Evolutionary conservation across 2,888 invertebrate species (phyloP), one percentile per base, ranked within the genome.

Genomic region (Camponotus fellah): DNA sequence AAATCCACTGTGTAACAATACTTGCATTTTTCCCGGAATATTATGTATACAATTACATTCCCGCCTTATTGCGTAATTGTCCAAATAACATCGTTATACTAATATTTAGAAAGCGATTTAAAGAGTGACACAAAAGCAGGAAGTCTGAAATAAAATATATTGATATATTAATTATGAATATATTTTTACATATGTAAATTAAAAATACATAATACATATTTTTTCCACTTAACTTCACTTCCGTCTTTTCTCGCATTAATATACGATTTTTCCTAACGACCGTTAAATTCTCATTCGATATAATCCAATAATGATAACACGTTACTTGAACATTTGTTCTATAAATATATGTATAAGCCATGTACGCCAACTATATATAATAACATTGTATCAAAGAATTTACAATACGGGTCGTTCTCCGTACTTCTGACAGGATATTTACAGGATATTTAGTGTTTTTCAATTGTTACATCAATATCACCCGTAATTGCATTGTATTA

Each of bases 371-470:
- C 26, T 58, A 32, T 71, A 37, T 76, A 77, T 75, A 74, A 77
- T 75, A 74, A 58, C 26, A 60, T 80, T 14, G n/a, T 83, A 74
- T 83, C 76, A 81, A 81, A 81, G 56, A 46, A 83, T 80, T 80
- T 56, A 26, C 32, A 77, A 3, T 58, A 53, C 21, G 46, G 10
- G 10, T 65, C 40, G 26, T 12, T 5, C 17, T 53, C n/a, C n/a
- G 5, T 26, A 60, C 2, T 69, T 26, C 37, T n/a, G 34, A 8
- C 49, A 62, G 26, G 8, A 62, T 62, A 80, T 80, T 71, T 80
- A 80, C 71, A 80, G 26, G 26, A 26, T 26, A 26, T 26, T 26
- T 26, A 26, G 0, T 6, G 26, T 60, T 40, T 49, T 9, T 8
- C 60, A 21, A 56, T 43, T 60, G 17, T 58, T 68, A 60, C 5